phyloP scores from a whole-genome alignment of 2,888 invertebrate species.

The Eupithecia exiguata region DNA sequence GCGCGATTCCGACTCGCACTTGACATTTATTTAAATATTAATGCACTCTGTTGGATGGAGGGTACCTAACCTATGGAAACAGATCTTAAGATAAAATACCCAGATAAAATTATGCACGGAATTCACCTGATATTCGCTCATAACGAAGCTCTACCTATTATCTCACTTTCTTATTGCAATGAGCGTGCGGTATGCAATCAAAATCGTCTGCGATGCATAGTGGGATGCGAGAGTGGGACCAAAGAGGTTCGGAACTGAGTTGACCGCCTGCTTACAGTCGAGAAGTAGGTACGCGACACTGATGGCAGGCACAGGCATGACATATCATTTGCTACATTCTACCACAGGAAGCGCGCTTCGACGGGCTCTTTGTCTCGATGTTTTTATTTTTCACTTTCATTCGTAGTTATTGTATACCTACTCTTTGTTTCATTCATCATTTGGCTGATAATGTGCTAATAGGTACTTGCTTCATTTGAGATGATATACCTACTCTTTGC shows the following conservation, averaged over 20 bases:
- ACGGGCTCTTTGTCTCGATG: constrained; percentile 72
- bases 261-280: constrained; percentile 14
- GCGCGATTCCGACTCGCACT: too few relatives aligned
- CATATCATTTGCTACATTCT: constrained; percentile 44
- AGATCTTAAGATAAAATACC: neutral
- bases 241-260: neutral
- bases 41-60: too few relatives aligned
- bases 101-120: constrained; percentile 41
- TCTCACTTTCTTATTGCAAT: constrained; percentile 65
- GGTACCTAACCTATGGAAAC: too few relatives aligned
- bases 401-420: too few relatives aligned
- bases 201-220: constrained; percentile 17
- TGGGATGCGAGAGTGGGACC: neutral
- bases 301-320: constrained; percentile 19
- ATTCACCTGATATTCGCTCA: constrained; percentile 74
- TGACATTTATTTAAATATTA: too few relatives aligned
- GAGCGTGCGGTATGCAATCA: constrained; percentile 53
- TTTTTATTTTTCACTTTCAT: constrained; percentile 74
- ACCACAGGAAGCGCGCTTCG: constrained; percentile 73
- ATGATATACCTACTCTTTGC: too few relatives aligned
- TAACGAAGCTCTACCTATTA: constrained; percentile 53
- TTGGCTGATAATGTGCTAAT: too few relatives aligned
- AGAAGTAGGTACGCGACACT: constrained; percentile 9
- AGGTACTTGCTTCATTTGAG: too few relatives aligned
- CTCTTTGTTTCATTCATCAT: too few relatives aligned